Evolutionary conservation across 2,797 vertebrate genomes (phyloP), one percentile per base, ranked within the genome.

Genomic region (Pristis pectinata): DNA sequence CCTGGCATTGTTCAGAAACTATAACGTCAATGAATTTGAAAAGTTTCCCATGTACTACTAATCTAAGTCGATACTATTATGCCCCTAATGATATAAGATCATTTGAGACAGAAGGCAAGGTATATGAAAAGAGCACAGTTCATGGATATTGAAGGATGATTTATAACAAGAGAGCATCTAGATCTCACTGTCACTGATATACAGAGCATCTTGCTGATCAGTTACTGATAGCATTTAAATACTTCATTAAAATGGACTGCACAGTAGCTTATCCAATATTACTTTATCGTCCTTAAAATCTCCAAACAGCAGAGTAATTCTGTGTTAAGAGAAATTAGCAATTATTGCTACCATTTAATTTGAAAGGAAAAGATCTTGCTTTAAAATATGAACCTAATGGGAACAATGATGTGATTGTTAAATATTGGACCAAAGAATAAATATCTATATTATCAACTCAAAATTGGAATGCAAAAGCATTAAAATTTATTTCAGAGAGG

Each of bases 401-500:
- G 24, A 7, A 10, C 74, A 74, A 22, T 91, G 61, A 74, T 91
- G 61, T 37, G 22, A 37, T 56, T 30, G 87, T 67, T 22, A 67
- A 19, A 41, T n/a, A 59, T 11, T 91, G 61, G 9, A 9, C 8
- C n/a, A 1, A 67, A 67, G 59, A 41, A 41, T 91, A 91, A 41
- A 91, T 91, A 91, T 67, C 59, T n/a, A 13, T 24, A 41, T 34
- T 37, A 91, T 91, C 67, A 67, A n/a, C 61, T 91, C n/a, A 91
- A 41, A 91, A 91, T 67, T 67, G 61, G n/a, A 91, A 67, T 91
- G 34, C n/a, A 67, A 87, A 91, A 8, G n/a, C n/a, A 67, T 59
- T 37, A n/a, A n/a, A 91, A 91, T 64, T 89, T 89, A 91, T 91
- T 64, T 44, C n/a, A 91, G 87, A 13, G 19, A 67, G 34, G 59